These are phyloP conservation scores for Tenualosa ilisha DNA, from an alignment of 2,797 vertebrate species.

Conservation along the genomic window DNA sequence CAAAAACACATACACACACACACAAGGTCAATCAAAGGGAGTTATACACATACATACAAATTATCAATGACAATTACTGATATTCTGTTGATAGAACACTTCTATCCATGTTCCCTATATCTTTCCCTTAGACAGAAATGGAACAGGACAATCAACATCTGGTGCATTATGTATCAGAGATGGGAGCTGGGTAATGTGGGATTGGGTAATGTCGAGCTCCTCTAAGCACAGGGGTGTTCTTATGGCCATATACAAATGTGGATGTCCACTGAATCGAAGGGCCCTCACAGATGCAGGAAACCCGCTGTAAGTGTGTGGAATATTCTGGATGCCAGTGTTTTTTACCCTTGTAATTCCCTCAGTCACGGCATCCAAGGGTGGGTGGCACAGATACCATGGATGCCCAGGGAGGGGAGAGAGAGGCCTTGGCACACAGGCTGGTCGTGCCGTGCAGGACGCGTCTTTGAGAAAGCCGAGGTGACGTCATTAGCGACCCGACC, in stretches of 20 bases:
- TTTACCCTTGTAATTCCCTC: background rate
- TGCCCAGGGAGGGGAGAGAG: no score
- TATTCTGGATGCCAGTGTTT: background rate
- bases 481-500: constrained; percentile 62
- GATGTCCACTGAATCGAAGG: background rate
- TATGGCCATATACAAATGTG: background rate
- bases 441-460: constrained; percentile 8
- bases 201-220: no score
- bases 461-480: constrained; percentile 62
- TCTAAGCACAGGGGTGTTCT: no score
- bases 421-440: background rate
- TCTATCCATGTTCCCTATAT: background rate
- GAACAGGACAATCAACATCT: no score
- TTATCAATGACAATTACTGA: background rate
- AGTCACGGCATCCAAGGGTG: constrained; percentile 30
- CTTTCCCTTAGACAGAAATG: no score
- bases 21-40: background rate
- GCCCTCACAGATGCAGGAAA: background rate
- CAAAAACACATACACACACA: background rate
- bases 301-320: background rate
- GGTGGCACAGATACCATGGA: background rate
- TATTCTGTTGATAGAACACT: background rate
- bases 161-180: no score
- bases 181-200: background rate
- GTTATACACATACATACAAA: background rate